Evolutionary conservation across 2,888 invertebrate species (phyloP).

Genomic region (Ceratothoa steindachneri): DNA sequence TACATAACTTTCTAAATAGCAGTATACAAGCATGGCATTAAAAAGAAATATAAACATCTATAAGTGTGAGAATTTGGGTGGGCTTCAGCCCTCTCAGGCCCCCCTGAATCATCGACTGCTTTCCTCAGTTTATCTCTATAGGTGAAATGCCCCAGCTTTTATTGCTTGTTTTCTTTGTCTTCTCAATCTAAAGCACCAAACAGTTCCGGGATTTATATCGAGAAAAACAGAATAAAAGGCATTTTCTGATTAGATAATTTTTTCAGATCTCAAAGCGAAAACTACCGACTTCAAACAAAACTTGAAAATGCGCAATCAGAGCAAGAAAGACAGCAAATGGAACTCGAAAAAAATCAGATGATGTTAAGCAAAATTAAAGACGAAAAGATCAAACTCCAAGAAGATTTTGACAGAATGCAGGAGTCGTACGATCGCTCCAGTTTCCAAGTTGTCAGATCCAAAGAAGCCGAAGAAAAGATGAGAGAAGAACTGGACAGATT

Average conservation of each 20-base stretch:
- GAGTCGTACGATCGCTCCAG: constrained; percentile 85
- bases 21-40: too few species aligned
- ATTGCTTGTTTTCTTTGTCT: too few species aligned
- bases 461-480: constrained; percentile 85
- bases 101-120: too few species aligned
- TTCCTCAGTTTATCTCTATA: too few species aligned
- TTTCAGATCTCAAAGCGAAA: constrained; percentile 76
- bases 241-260: constrained; percentile 5
- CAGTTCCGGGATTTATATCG: background rate
- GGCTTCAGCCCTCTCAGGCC: too few species aligned
- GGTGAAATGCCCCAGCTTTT: too few species aligned
- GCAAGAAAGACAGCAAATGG: constrained; percentile 76
- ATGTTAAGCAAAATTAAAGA: constrained; percentile 75
- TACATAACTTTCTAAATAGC: too few species aligned
- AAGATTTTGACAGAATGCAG: constrained; percentile 76
- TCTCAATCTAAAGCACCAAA: too few species aligned
- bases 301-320: constrained; percentile 82
- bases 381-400: constrained; percentile 78
- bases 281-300: constrained; percentile 81
- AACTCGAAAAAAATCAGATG: constrained; percentile 77
- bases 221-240: background rate
- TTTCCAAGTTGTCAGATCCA: constrained; percentile 75
- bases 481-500: constrained; percentile 72
- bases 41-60: too few species aligned
- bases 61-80: too few species aligned